These are phyloP conservation scores for Pachyuromys duprasi DNA, from an alignment of 2,797 vertebrate genomes.

Conservation along the genomic window DNA sequence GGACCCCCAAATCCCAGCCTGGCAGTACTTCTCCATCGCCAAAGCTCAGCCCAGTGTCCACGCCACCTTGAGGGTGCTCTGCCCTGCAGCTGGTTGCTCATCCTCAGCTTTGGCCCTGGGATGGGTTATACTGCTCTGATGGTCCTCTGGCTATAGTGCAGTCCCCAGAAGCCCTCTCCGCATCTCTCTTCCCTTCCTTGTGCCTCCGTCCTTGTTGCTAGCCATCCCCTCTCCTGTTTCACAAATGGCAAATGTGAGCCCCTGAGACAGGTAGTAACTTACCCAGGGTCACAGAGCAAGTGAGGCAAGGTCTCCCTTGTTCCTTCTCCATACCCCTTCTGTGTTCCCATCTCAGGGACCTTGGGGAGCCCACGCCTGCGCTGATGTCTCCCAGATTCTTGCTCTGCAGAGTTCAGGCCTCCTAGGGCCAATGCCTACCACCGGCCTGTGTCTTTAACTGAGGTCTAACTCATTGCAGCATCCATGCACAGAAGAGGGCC, in stretches of 20 bases:
- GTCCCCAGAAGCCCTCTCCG: too few species aligned
- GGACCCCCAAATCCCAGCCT: neutral
- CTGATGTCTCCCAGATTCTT: neutral
- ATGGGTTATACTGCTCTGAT: fast-evolving
- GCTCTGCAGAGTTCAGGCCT: too few species aligned
- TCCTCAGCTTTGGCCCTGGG: fast-evolving
- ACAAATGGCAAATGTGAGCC: neutral
- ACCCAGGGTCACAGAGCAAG: neutral
- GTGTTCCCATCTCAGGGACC: neutral
- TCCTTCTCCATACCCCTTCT: fast-evolving
- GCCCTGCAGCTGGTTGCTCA: too few species aligned
- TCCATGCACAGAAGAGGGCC: fast-evolving
- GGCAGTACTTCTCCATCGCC: neutral
- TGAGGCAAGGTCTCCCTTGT: neutral
- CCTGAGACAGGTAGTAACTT: neutral
- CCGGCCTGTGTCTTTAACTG: neutral
- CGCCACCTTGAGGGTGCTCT: fast-evolving
- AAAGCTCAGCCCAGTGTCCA: neutral
- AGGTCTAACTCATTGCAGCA: neutral
- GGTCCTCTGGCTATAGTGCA: neutral
- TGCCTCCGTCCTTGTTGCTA: fast-evolving
- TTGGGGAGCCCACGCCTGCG: neutral
- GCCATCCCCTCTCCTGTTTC: neutral
- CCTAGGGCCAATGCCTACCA: neutral
- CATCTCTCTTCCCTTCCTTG: neutral